These are phyloP conservation scores for Buphagus erythrorhynchus DNA, from an alignment of 2,797 vertebrate species.

Conservation along the genomic window DNA sequence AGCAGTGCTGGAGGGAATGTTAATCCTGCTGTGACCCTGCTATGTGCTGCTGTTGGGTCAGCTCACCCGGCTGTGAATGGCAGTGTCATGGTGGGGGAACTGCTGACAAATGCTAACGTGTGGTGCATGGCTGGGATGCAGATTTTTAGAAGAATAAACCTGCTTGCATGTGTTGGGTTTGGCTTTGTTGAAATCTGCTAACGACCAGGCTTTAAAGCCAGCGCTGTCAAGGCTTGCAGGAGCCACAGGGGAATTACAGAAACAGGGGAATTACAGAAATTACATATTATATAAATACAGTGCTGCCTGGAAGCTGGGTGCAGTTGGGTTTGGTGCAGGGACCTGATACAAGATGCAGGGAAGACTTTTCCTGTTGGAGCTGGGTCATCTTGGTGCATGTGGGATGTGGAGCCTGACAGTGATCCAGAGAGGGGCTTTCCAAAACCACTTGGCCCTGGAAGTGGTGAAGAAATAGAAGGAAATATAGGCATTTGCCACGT, in stretches of 20 bases:
- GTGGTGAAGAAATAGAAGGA: background rate
- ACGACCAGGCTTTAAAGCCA: background rate
- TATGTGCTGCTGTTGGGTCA: slow-evolving; percentile 15
- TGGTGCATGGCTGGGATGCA: background rate
- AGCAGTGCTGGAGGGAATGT: slow-evolving; percentile 39
- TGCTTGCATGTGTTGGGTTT: background rate
- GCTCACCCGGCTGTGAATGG: background rate
- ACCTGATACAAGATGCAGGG: background rate
- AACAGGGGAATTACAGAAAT: background rate
- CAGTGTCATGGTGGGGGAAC: slow-evolving; percentile 5
- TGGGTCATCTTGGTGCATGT: accelerated
- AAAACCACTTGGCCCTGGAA: background rate
- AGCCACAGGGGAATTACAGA: background rate
- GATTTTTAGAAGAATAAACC: slow-evolving; percentile 17
- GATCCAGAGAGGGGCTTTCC: background rate
- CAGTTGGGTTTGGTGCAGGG: background rate
- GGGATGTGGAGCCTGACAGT: background rate
- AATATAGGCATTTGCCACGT: background rate
- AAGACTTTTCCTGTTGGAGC: background rate
- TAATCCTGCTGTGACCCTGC: slow-evolving; percentile 15
- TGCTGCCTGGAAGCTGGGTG: background rate
- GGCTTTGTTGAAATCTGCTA: slow-evolving; percentile 45
- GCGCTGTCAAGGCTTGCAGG: background rate
- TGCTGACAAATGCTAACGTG: slow-evolving; percentile 2
- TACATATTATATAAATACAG: no score